phyloP scores from a whole-genome alignment of 2,888 invertebrate species.

The Hybos culiciformis region DNA sequence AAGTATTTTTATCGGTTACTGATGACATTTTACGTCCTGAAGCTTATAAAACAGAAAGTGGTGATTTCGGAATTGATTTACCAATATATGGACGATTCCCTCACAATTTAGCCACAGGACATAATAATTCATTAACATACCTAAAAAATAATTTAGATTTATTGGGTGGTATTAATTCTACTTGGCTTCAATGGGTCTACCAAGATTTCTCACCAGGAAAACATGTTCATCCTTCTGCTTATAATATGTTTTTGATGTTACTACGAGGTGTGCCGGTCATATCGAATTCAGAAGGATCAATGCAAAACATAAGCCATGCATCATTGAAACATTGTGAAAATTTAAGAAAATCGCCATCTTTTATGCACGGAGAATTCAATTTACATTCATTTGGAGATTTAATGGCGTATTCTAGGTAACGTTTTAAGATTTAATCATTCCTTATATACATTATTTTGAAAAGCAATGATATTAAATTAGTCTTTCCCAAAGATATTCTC shows the following conservation, averaged over 20 bases:
- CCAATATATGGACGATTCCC: slow-evolving; percentile 30
- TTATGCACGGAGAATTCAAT: slow-evolving; percentile 47
- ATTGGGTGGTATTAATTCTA: slow-evolving; percentile 20
- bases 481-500: background rate
- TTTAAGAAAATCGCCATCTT: slow-evolving; percentile 42
- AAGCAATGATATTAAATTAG: too few species aligned
- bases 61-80: slow-evolving; percentile 26
- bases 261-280: slow-evolving; percentile 65
- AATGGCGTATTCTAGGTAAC: slow-evolving; percentile 56
- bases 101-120: slow-evolving; percentile 15
- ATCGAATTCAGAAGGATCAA: slow-evolving; percentile 26
- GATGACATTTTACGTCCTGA: slow-evolving; percentile 29
- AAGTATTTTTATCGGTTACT: slow-evolving; percentile 35
- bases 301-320: slow-evolving; percentile 16
- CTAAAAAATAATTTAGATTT: slow-evolving; percentile 22
- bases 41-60: slow-evolving; percentile 21
- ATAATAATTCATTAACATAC: slow-evolving; percentile 16
- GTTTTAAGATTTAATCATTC: slow-evolving; percentile 3
- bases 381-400: slow-evolving; percentile 38
- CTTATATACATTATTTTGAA: too few species aligned
- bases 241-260: slow-evolving; percentile 56
- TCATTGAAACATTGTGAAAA: slow-evolving; percentile 27
- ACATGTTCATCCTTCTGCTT: slow-evolving; percentile 27
- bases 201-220: slow-evolving; percentile 18
- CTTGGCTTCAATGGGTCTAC: slow-evolving; percentile 35